phyloP scores from a whole-genome alignment of 2,888 invertebrate species.

The Choristoneura rosaceana region DNA sequence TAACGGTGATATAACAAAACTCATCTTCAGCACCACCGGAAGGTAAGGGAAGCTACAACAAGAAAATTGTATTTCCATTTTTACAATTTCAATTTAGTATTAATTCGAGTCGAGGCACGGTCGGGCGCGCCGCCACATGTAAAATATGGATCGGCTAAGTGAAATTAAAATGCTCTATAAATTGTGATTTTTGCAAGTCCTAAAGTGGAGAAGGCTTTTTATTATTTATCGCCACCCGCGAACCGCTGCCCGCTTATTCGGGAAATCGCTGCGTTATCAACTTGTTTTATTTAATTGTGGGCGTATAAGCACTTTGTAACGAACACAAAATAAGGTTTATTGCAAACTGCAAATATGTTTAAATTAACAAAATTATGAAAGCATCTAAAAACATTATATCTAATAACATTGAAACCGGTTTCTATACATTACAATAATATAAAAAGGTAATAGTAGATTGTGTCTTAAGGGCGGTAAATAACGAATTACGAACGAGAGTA shows the following conservation, averaged over 20 bases:
- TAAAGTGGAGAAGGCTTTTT: conserved; percentile 85
- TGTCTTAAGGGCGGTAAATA: too few species aligned
- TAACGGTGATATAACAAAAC: conserved; percentile 66
- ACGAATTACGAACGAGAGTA: too few species aligned
- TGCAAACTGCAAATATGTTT: not conserved
- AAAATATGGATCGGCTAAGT: conserved; percentile 86
- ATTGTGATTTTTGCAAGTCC: conserved; percentile 86
- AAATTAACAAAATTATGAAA: not conserved
- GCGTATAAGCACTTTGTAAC: conserved; percentile 9
- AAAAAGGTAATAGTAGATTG: too few species aligned
- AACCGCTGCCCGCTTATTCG: conserved; percentile 75
- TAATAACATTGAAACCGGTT: too few species aligned
- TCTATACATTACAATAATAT: too few species aligned
- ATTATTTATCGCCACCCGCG: conserved; percentile 81
- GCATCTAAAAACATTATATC: too few species aligned
- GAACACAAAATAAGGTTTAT: too few species aligned
- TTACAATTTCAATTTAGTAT: conserved; percentile 86
- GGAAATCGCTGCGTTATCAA: conserved; percentile 80
- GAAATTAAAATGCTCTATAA: conserved; percentile 86
- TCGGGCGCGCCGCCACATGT: conserved; percentile 83
- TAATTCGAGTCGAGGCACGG: conserved; percentile 82
- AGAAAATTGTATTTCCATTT: conserved; percentile 85
- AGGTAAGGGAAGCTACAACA: conserved; percentile 72
- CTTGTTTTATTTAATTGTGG: conserved; percentile 67
- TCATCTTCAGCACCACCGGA: conserved; percentile 76